phyloP scores from a whole-genome alignment of 2,888 invertebrate species.

The Bombyx huttoni region DNA sequence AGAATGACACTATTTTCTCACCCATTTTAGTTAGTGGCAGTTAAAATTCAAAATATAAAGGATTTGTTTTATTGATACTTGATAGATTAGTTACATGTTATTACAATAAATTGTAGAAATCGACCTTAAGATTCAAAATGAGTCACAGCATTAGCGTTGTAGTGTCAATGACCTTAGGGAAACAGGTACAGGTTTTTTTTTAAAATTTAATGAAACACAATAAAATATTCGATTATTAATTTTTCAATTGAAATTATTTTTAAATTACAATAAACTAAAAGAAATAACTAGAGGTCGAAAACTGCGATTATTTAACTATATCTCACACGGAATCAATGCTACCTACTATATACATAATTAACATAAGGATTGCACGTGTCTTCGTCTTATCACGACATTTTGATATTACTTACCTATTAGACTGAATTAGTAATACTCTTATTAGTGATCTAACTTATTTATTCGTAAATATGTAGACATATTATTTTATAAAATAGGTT shows the following conservation, averaged over 20 bases:
- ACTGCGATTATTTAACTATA: constrained; percentile 17
- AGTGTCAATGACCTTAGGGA: no score
- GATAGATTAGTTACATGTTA: no score
- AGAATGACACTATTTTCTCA: no score
- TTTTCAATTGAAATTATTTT: neutral
- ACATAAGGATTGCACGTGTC: constrained; percentile 41
- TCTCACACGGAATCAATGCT: constrained; percentile 29
- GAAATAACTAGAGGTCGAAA: no score
- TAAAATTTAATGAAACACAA: no score
- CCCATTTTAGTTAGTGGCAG: no score
- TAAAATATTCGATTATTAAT: neutral
- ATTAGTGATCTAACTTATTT: constrained; percentile 35
- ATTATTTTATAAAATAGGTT: constrained; percentile 22
- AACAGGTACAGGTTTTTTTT: no score
- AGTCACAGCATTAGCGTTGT: no score
- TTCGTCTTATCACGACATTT: constrained; percentile 24
- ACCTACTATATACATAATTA: neutral
- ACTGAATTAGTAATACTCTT: constrained; percentile 62
- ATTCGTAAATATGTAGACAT: constrained; percentile 41
- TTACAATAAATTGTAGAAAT: no score
- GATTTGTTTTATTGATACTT: no score
- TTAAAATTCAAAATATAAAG: no score
- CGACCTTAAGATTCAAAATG: no score
- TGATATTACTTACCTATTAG: constrained; percentile 50
- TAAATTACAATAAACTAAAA: neutral